A percentile compares a stretch with the other conserved stretches of the same genome.
phyloP scores from a whole-genome alignment of 2,113 vertebrate genomes.

The Lutjanus erythropterus region DNA sequence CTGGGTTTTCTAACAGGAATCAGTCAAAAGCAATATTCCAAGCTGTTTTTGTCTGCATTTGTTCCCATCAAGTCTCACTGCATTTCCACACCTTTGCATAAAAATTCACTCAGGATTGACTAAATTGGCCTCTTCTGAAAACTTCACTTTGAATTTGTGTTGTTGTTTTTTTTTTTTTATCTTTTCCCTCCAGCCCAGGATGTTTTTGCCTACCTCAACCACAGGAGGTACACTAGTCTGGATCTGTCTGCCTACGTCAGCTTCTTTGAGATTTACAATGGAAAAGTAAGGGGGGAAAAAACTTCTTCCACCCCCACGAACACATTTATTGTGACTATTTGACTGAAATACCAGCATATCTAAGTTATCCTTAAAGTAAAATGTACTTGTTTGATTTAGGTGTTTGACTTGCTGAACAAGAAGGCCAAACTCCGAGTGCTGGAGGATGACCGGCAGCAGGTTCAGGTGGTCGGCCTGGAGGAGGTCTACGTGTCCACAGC shows the following conservation, averaged over 20 bases:
- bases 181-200: constrained; percentile 88
- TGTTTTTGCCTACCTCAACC: constrained; percentile 90
- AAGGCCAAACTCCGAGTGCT: constrained; percentile 94
- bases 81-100: not conserved
- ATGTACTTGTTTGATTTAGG: constrained; percentile 75
- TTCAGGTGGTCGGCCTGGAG: constrained; percentile 95
- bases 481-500: constrained; percentile 87
- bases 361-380: not conserved
- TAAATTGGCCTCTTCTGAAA: not conserved
- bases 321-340: not conserved
- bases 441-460: constrained; percentile 95
- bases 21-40: not conserved
- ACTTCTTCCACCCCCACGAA: not conserved
- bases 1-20: not conserved
- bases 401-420: constrained; percentile 97
- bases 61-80: no score
- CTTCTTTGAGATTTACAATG: constrained; percentile 99
- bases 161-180: not conserved
- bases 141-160: no score
- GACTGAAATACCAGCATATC: not conserved
- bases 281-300: constrained; percentile 90
- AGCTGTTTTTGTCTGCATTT: not conserved
- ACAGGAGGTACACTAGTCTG: constrained; percentile 85
- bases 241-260: constrained; percentile 90
- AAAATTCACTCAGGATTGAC: not conserved